These are phyloP conservation scores for Buteo buteo DNA, from an alignment of 2,113 vertebrate species.

Conservation along the genomic window DNA sequence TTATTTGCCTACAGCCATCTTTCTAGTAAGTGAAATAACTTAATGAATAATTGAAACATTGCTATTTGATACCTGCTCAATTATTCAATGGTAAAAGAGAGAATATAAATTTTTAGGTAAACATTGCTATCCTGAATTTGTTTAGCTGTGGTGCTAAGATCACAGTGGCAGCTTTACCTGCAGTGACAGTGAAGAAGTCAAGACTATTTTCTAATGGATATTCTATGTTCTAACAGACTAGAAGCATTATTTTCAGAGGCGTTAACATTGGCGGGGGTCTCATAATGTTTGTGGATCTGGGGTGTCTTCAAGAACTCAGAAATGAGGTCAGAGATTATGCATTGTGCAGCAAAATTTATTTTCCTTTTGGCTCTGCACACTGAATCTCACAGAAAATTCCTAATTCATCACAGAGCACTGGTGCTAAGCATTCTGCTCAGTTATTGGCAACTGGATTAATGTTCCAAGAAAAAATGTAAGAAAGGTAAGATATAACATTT, in stretches of 20 bases:
- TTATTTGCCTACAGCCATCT: slow-evolving; percentile 67
- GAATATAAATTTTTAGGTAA: slow-evolving; percentile 63
- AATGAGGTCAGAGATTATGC: background rate
- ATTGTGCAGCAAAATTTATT: background rate
- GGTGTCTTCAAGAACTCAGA: background rate
- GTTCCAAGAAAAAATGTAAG: background rate
- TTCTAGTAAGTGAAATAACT: slow-evolving; percentile 64
- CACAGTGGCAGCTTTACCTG: background rate
- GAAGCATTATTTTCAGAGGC: background rate
- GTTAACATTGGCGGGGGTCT: background rate
- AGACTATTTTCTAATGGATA: background rate
- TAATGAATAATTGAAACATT: slow-evolving; percentile 71
- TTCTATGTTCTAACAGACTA: background rate
- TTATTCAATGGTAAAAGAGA: slow-evolving; percentile 66
- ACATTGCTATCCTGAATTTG: slow-evolving; percentile 50
- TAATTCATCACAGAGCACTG: background rate
- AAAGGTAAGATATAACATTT: background rate
- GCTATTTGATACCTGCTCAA: slow-evolving; percentile 68
- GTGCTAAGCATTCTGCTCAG: background rate
- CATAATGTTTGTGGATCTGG: background rate
- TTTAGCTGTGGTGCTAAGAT: slow-evolving; percentile 27
- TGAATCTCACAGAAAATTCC: background rate
- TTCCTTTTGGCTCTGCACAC: background rate
- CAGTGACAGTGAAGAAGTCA: background rate
- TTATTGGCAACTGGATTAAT: background rate